Evolutionary conservation across 2,888 invertebrate genomes (phyloP).

Genomic region (Zygogramma bicolorata): DNA sequence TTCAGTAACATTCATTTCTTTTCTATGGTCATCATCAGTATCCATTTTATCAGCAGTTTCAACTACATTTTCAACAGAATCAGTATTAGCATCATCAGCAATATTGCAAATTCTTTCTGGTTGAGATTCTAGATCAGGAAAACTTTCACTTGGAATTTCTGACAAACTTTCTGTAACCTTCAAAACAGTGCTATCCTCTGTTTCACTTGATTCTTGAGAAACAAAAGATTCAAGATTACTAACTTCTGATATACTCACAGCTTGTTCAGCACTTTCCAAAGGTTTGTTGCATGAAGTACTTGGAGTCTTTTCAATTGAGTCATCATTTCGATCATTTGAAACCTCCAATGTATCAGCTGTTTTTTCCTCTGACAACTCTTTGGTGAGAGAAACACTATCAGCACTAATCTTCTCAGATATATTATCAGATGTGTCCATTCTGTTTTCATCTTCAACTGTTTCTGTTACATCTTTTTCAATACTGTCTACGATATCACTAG

Average conservation of each 20-base stretch:
- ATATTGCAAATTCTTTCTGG: slow-evolving; percentile 13
- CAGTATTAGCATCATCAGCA: neutral
- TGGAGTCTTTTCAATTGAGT: neutral
- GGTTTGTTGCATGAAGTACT: too few species aligned
- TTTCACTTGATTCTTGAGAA: neutral
- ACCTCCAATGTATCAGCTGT: slow-evolving; percentile 5
- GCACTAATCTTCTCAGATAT: slow-evolving; percentile 22
- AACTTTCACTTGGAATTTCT: slow-evolving; percentile 38
- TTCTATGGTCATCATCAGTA: neutral
- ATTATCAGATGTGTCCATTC: too few species aligned
- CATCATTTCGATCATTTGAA: slow-evolving; percentile 7
- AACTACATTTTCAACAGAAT: neutral
- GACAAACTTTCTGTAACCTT: slow-evolving; percentile 29
- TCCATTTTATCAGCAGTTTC: neutral
- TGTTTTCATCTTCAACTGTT: slow-evolving; percentile 4
- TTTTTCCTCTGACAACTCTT: slow-evolving; percentile 6
- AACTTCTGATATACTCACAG: neutral
- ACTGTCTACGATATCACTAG: slow-evolving; percentile 34
- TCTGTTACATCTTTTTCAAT: slow-evolving; percentile 36
- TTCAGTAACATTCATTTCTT: slow-evolving; percentile 10
- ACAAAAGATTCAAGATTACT: neutral
- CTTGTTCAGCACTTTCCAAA: neutral
- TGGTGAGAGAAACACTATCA: slow-evolving; percentile 17
- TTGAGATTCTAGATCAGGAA: slow-evolving; percentile 27
- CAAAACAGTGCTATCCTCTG: neutral